These are phyloP conservation scores for Megaceryle torquata DNA, from an alignment of 2,113 vertebrate species.

Conservation along the genomic window DNA sequence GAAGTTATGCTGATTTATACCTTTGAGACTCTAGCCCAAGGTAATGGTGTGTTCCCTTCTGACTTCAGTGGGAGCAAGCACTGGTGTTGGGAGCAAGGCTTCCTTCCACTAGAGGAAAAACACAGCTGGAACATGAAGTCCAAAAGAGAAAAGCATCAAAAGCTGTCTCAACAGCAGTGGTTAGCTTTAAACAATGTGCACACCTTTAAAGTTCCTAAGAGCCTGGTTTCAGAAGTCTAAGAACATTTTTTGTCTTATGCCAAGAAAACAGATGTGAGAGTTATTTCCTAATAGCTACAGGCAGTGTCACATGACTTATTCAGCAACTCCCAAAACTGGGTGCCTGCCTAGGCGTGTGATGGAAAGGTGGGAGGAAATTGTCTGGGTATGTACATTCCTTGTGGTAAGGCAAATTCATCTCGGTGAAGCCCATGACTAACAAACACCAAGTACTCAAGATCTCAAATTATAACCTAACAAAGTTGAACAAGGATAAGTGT, in stretches of 20 bases:
- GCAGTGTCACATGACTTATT: not conserved
- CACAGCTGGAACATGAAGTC: not conserved
- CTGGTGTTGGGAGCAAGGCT: not conserved
- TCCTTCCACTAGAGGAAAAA: not conserved
- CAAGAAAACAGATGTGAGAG: constrained; percentile 43
- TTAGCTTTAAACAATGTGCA: constrained; percentile 5
- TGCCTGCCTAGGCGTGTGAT: constrained; percentile 2
- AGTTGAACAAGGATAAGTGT: too few relatives aligned
- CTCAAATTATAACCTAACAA: not conserved
- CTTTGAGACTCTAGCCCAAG: not conserved
- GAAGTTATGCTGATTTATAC: not conserved
- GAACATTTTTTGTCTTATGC: constrained; percentile 37
- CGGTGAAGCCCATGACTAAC: not conserved
- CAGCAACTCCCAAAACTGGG: not conserved
- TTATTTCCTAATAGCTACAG: constrained; percentile 29
- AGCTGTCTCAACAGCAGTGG: not conserved
- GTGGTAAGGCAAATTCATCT: not conserved
- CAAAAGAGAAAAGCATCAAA: not conserved
- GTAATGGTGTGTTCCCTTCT: not conserved
- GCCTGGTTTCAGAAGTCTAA: constrained; percentile 8
- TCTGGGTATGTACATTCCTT: not conserved
- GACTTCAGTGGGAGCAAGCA: not conserved
- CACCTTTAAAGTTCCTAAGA: not conserved
- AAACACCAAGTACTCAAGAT: not conserved
- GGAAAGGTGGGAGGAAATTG: constrained; percentile 11